phyloP scores from a whole-genome alignment of 2,113 vertebrate genomes.

The Festucalex cinctus region DNA sequence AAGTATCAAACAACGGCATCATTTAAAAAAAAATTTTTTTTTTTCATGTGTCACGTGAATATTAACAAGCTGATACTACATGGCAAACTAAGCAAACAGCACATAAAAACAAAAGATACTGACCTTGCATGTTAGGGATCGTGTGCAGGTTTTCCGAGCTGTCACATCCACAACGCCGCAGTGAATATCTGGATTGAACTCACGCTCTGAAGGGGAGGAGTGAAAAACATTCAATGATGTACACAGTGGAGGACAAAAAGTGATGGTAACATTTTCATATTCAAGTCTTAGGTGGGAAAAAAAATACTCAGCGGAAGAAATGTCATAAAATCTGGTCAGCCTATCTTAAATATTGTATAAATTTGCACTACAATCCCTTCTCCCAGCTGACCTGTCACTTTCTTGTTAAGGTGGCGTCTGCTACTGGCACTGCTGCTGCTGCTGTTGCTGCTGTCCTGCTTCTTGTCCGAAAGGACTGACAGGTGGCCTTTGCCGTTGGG shows the following conservation, averaged over 20 bases:
- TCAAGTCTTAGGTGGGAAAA: background rate
- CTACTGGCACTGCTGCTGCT: constrained; percentile 76
- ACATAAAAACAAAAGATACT: constrained; percentile 13
- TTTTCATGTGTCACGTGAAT: background rate
- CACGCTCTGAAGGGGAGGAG: constrained; percentile 80
- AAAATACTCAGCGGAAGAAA: background rate
- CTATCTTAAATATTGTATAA: background rate
- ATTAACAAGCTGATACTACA: background rate
- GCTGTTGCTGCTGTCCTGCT: constrained; percentile 80
- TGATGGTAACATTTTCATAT: background rate
- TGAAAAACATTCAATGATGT: constrained; percentile 6
- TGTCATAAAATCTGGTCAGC: background rate
- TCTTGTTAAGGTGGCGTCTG: constrained; percentile 92
- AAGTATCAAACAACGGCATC: background rate
- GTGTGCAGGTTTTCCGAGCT: constrained; percentile 96
- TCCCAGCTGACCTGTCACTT: constrained; percentile 83
- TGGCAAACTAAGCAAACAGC: background rate
- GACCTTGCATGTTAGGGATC: constrained; percentile 99
- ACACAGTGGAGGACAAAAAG: background rate
- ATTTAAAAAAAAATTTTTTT: background rate
- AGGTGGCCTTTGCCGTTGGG: constrained; percentile 96
- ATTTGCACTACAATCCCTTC: background rate
- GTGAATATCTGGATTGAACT: constrained; percentile 97
- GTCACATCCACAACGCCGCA: constrained; percentile 96
- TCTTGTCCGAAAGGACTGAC: constrained; percentile 84